Base-by-base conservation (phyloP, 2,888 invertebrate genomes). In the Calameuta idolon region DNA sequence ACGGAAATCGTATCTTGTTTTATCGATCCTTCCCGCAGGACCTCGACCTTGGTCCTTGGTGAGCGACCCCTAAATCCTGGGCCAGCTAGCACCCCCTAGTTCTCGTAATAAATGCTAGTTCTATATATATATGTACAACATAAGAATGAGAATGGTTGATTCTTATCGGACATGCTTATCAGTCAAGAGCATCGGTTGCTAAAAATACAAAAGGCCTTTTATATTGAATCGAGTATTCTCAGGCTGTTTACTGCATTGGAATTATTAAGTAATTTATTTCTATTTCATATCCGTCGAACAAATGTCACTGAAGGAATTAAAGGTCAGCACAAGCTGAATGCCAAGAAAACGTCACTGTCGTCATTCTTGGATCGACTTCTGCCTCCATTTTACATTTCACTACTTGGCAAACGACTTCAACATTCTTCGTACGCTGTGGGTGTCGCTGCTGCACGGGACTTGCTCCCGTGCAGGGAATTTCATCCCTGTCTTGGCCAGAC, bases 1-100 rank as follows among this genome's bases (percentile, higher is more conserved):
- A 71, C 34, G 34, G 15, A 71, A 71, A 71, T 15, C 23, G 34
- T 34, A 34, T 33, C 31, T 71, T 35, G 23, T 35, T 75, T 77
- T 88, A 89, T 89, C 87, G 89, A 89, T 89, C 85, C 79, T 77
- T 74, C 31, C 75, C 80, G 77, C 80, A 85, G 87, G 85, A 89
- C 89, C 89, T 89, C 89, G 89, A 89, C 89, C 89, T 89, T 89
- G 89, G 85, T 88, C 87, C 86, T 87, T 87, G 83, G 86, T 55
- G 23, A 55, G 55, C 84, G 82, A 85, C 82, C 76, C 82, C 82
- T 74, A 83, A 83, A 76, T 83, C 85, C 81, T 81, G 77, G 82
- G 82, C 78, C 82, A 77, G 74, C 85, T 83, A 55, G 9, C 55
- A 55, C 55, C 55, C 55, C 55, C 55, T 9, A 9, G 23, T 55